These are phyloP conservation scores for Diorhabda carinulata DNA, from an alignment of 1,140 invertebrate species.

Conservation along the genomic window DNA sequence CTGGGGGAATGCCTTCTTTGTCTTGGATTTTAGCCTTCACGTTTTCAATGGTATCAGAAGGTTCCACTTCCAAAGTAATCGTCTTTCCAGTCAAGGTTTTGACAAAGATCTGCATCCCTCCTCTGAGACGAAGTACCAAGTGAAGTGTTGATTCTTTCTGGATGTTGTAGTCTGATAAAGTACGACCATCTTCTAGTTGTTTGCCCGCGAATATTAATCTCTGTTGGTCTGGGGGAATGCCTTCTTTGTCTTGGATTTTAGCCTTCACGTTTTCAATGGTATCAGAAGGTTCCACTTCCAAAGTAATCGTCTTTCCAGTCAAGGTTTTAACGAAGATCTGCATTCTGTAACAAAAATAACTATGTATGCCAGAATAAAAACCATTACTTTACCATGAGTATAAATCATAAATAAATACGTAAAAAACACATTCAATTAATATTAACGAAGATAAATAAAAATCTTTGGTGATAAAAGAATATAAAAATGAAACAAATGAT, in stretches of 20 bases:
- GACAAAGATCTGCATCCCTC: conserved; percentile 61
- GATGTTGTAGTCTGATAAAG: conserved; percentile 72
- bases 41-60: conserved; percentile 72
- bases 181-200: conserved; percentile 74
- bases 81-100: conserved; percentile 72
- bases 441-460: too few relatives aligned
- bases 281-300: conserved; percentile 71
- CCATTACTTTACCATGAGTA: too few relatives aligned
- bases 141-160: conserved; percentile 71
- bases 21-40: conserved; percentile 76
- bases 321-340: conserved; percentile 66
- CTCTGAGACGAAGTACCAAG: conserved; percentile 69
- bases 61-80: conserved; percentile 70
- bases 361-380: too few relatives aligned
- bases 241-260: conserved; percentile 61
- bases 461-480: too few relatives aligned
- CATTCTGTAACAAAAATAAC: conserved; percentile 53
- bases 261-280: conserved; percentile 73
- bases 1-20: conserved; percentile 62
- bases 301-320: conserved; percentile 68
- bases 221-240: conserved; percentile 61
- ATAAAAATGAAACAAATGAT: too few relatives aligned
- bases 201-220: conserved; percentile 68
- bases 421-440: too few relatives aligned
- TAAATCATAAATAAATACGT: too few relatives aligned